A percentile compares a stretch with the other conserved stretches of the same genome.
Conservation (phyloP, 2,888 invertebrate species). For the Tinea trinotella region DNA sequence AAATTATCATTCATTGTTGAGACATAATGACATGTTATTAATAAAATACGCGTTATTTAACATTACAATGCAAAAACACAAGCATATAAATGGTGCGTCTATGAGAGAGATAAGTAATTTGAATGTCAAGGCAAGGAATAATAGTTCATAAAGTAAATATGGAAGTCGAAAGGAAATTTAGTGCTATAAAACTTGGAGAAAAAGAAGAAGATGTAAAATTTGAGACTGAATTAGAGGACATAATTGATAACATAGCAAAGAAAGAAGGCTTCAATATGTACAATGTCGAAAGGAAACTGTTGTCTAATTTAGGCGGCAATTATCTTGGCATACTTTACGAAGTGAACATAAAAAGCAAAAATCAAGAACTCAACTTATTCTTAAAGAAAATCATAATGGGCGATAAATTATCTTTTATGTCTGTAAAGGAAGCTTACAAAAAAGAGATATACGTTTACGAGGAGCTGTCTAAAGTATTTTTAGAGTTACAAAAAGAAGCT, state of each 20-base stretch:
- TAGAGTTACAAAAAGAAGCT: conserved; percentile 33
- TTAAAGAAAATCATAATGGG: conserved; percentile 35
- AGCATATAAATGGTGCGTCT: not conserved
- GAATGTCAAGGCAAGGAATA: no score
- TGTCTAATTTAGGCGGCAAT: conserved; percentile 17
- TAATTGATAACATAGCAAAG: conserved; percentile 5
- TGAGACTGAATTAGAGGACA: conserved; percentile 6
- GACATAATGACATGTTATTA: not conserved
- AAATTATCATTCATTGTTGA: no score
- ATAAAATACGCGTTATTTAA: not conserved
- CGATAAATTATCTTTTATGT: conserved; percentile 31
- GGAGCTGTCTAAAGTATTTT: conserved; percentile 33
- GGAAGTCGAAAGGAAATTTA: no score
- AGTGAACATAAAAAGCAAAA: conserved; percentile 22
- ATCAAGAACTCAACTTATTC: conserved; percentile 34
- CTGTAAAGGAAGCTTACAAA: conserved; percentile 31
- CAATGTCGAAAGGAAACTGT: conserved; percentile 7
- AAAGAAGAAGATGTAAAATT: conserved; percentile 12
- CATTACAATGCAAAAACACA: not conserved
- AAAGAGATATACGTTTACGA: conserved; percentile 38
- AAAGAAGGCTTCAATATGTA: conserved; percentile 8
- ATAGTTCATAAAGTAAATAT: no score
- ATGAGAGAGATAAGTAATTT: no score
- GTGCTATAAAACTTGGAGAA: no score
- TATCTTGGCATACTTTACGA: conserved; percentile 26